These are phyloP conservation scores for Phataginus tricuspis DNA, from an alignment of 2,797 vertebrate species.

Conservation along the genomic window DNA sequence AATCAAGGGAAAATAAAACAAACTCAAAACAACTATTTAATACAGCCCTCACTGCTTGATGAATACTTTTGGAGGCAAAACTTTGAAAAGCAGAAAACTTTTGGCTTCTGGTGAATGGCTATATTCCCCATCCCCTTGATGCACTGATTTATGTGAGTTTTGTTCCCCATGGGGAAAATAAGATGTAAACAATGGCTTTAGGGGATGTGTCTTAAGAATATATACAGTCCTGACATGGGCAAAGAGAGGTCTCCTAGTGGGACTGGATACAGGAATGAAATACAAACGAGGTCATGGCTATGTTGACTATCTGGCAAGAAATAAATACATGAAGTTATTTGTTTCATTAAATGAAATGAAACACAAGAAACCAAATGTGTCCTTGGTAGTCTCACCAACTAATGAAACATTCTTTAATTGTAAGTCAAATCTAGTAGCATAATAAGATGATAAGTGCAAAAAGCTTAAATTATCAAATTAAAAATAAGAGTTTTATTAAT, in stretches of 20 bases:
- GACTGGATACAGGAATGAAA: background rate
- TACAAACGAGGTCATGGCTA: background rate
- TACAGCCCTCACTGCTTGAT: background rate
- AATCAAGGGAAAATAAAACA: background rate
- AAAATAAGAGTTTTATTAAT: background rate
- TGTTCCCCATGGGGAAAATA: background rate
- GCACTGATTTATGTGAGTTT: background rate
- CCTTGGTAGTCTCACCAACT: background rate
- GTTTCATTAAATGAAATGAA: background rate
- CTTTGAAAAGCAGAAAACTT: background rate
- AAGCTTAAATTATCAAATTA: background rate
- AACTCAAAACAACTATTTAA: conserved; percentile 40
- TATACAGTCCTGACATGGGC: background rate
- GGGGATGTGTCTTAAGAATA: background rate
- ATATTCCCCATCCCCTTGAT: background rate
- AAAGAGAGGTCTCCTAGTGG: background rate
- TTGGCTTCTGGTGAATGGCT: background rate
- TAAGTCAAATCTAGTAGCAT: background rate
- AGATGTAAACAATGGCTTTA: background rate
- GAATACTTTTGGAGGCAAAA: conserved; percentile 3
- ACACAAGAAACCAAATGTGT: background rate
- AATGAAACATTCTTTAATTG: background rate
- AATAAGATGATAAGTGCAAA: background rate
- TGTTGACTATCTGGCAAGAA: background rate
- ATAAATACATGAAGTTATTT: background rate